Percentiles rank a stretch among this genome's conserved stretches.
Conservation (phyloP, 1,140 invertebrate species). For the Drepana arcuata region DNA sequence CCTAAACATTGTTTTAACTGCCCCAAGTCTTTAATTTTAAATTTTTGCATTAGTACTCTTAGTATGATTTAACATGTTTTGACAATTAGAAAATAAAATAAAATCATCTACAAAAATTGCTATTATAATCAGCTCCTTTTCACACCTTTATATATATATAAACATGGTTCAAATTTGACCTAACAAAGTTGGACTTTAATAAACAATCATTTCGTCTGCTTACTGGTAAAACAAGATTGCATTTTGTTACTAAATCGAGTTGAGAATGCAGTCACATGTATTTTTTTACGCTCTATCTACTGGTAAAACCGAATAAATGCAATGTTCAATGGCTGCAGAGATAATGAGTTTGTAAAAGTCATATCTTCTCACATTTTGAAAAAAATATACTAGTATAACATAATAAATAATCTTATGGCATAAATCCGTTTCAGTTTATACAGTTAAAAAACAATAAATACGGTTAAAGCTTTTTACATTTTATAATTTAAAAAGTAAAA, state of each 20-base stretch:
- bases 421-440: not conserved
- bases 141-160: slow-evolving; percentile 21
- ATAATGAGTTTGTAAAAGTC: too few relatives aligned
- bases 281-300: too few relatives aligned
- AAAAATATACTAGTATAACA: too few relatives aligned
- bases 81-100: slow-evolving; percentile 25
- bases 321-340: too few relatives aligned
- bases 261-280: too few relatives aligned
- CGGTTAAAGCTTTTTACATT: not conserved
- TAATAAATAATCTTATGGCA: not conserved
- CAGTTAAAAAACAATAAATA: not conserved
- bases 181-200: slow-evolving; percentile 14
- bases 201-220: slow-evolving; percentile 17
- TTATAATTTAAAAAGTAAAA: not conserved
- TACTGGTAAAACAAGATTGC: too few relatives aligned
- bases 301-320: too few relatives aligned
- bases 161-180: slow-evolving; percentile 27
- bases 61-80: slow-evolving; percentile 3
- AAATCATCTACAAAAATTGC: slow-evolving; percentile 39
- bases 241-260: too few relatives aligned
- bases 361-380: too few relatives aligned
- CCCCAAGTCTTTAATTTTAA: not conserved
- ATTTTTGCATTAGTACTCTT: slow-evolving; percentile 10
- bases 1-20: slow-evolving; percentile 22
- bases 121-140: slow-evolving; percentile 18